Evolutionary conservation across 1,140 invertebrate genomes (phyloP).

Genomic region (Varroa destructor): DNA sequence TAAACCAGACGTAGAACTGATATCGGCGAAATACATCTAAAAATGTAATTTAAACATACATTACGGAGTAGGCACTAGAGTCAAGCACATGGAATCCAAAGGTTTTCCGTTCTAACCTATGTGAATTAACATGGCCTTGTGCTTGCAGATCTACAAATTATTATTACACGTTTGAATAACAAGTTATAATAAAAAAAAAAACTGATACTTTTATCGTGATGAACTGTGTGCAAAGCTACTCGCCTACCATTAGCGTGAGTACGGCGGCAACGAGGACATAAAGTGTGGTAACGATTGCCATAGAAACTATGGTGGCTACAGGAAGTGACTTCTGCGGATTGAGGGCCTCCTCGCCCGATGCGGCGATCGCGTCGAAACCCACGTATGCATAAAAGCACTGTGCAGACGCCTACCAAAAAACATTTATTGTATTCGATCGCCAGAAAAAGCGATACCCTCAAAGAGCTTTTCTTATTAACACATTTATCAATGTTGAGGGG

Average conservation of each 20-base stretch:
- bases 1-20: conserved; percentile 61
- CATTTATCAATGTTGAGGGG: no score
- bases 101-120: no score
- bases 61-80: no score
- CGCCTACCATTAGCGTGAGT: conserved; percentile 62
- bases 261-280: conserved; percentile 36
- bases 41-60: not conserved
- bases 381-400: conserved; percentile 36
- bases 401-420: not conserved
- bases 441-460: not conserved
- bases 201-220: no score
- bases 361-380: conserved; percentile 37
- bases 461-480: not conserved
- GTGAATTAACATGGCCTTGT: no score
- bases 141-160: no score
- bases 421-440: no score
- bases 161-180: no score
- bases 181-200: no score
- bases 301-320: conserved; percentile 36
- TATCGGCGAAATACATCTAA: conserved; percentile 47
- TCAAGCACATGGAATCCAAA: no score
- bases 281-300: conserved; percentile 36
- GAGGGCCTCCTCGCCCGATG: conserved; percentile 39
- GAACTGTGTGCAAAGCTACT: no score
- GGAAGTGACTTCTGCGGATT: conserved; percentile 38